Evolutionary conservation across 2,797 vertebrate genomes (phyloP), one percentile per base, ranked within the genome.

Genomic region (Alauda arvensis): DNA sequence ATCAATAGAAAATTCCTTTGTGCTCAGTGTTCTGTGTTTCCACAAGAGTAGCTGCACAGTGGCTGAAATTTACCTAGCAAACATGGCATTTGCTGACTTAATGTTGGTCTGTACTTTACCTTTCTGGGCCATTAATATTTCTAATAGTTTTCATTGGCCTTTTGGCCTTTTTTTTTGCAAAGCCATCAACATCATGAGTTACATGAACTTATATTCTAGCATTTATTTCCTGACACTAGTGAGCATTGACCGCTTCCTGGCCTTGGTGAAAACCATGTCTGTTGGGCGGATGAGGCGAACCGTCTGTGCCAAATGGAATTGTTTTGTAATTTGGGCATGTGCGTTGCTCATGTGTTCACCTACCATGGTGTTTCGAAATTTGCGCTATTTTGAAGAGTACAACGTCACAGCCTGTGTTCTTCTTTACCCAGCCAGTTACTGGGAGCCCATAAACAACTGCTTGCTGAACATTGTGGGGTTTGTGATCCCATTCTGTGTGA

Each of bases 201-300:
- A 88, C 52, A 97, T 98, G 96, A 99, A 99, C 84, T 95, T 98
- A 39, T 98, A 98, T 71, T 96, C 97, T 77, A 98, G 98, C 77
- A 96, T 98, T 84, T 97, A 97, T 75, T 98, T 99, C 87, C 97
- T 99, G 61, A 97, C 96, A 10, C 97, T 99, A 94, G 98, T 99
- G 19, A 99, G 99, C 71, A 92, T 99, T 0, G 99, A 99, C 91
- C 97, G 99, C 65, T 99, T 99, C 89, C 93, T 99, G 42, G 99
- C 98, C 2, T 95, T 99, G 31, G 98, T 98, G 46, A 98, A 98
- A 91, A 98, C 98, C 21, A 96, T 99, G 97, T 97, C 97, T 61
- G 90, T 96, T 42, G 96, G 98, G 39, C 96, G 97, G 74, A 93
- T 98, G 94, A 97, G 98, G n/a, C 93, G 96, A 12, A 89, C 96